Evolutionary conservation across 2,113 vertebrate genomes (phyloP), one percentile per base, ranked within the genome.

Genomic region (Nerophis ophidion): DNA sequence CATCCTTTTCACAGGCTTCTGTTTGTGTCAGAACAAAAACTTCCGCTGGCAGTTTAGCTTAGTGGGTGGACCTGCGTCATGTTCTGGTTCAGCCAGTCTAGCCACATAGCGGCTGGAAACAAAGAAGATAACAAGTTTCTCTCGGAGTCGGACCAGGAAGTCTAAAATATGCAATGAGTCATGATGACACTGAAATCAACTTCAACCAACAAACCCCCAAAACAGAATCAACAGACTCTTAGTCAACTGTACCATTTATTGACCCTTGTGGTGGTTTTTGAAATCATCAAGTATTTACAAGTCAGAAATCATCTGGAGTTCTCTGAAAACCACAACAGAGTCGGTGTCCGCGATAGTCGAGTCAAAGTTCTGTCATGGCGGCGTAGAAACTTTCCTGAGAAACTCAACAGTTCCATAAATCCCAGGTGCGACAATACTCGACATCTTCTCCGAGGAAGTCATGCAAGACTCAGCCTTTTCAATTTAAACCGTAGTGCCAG

Each of bases 31-130:
- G 13, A 16, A 8, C 63, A 49, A 46, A 48, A 1, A 58, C 62
- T 40, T 44, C 54, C 49, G 4, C 26, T 17, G 58, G 47, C 33
- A 42, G 14, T 61, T 76, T 80, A 82, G 66, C 36, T 8, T 72
- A 57, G 47, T 68, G 72, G 71, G 79, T 57, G 75, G 68, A 75
- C 19, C 56, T 40, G 47, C 14, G 16, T 35, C 9, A 68, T 46
- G 38, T 5, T 57, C 81, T 33, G 50, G 84, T 80, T 81, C 63
- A 11, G 70, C 82, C 52, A 47, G 82, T 84, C 81, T 7, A 64
- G 74, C 61, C 59, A 50, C 74, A 80, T 83, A 77, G 66, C 57
- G 47, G 19, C 35, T 34, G 40, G 61, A 42, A 66, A 75, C 72
- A 81, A 68, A 61, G n/a, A 38, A 70, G 35, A 73, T 48, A 62